Conservation (phyloP, 2,113 vertebrate species). For the Stictonetta naevosa region DNA sequence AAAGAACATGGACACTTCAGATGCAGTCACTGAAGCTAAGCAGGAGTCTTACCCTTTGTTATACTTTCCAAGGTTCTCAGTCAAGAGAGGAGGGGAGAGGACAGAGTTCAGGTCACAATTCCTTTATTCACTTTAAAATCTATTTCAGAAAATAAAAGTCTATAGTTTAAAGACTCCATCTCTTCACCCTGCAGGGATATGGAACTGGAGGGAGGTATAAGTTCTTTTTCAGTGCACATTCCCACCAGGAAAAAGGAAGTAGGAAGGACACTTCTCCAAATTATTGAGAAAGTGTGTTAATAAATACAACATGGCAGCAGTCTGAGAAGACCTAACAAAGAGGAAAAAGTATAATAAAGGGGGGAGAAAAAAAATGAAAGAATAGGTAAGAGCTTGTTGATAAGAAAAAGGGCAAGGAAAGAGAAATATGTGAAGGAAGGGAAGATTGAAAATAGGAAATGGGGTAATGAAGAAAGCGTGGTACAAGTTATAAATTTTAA, state of each 20-base stretch:
- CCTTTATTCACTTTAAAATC: slow-evolving; percentile 23
- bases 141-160: slow-evolving; percentile 18
- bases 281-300: neutral
- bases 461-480: neutral
- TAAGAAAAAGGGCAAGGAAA: neutral
- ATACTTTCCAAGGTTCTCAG: neutral
- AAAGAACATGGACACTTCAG: neutral
- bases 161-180: slow-evolving; percentile 3
- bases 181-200: neutral
- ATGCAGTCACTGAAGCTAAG: neutral
- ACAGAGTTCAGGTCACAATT: slow-evolving; percentile 9
- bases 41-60: slow-evolving; percentile 3
- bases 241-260: neutral
- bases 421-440: neutral
- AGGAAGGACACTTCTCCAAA: neutral
- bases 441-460: neutral
- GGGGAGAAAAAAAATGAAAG: neutral
- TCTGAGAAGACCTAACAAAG: neutral
- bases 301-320: neutral
- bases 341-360: neutral
- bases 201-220: neutral
- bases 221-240: neutral
- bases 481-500: neutral
- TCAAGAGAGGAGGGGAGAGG: neutral
- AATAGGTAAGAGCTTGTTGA: neutral